These are phyloP conservation scores for Cecropterus lyciades DNA, from an alignment of 1,140 invertebrate species.

Conservation along the genomic window DNA sequence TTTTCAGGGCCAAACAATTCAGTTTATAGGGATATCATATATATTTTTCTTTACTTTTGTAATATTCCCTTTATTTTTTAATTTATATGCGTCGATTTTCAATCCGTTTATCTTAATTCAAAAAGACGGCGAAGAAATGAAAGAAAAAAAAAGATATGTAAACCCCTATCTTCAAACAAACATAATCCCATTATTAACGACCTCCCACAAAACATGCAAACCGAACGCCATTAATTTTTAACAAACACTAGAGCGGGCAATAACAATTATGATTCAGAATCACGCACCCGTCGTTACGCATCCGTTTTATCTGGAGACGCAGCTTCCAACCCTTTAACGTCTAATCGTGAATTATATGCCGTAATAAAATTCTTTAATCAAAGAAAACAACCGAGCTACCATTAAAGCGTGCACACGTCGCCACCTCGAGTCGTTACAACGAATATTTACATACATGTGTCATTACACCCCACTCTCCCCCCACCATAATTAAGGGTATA, in stretches of 20 bases:
- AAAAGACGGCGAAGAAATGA: too few relatives aligned
- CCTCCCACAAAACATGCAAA: constrained; percentile 30
- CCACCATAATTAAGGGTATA: constrained; percentile 81
- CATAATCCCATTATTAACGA: constrained; percentile 7
- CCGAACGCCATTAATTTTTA: constrained; percentile 55
- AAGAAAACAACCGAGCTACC: constrained; percentile 81
- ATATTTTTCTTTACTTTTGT: too few relatives aligned
- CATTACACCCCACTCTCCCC: constrained; percentile 70
- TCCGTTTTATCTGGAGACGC: constrained; percentile 74
- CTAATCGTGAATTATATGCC: constrained; percentile 82
- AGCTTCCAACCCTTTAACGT: constrained; percentile 74
- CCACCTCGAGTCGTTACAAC: constrained; percentile 77
- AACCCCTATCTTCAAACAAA: not conserved
- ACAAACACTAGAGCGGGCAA: constrained; percentile 47
- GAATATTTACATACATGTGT: constrained; percentile 84
- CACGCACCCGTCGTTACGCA: constrained; percentile 78
- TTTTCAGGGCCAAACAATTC: too few relatives aligned
- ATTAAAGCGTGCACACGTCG: constrained; percentile 79
- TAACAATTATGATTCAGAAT: constrained; percentile 80
- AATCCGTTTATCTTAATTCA: too few relatives aligned
- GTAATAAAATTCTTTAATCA: constrained; percentile 85
- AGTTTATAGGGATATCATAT: too few relatives aligned
- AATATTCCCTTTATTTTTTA: too few relatives aligned
- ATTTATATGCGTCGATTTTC: too few relatives aligned
- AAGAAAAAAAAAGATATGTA: too few relatives aligned